Conservation (phyloP, 2,888 invertebrate genomes). For the Teleiodes luculella region DNA sequence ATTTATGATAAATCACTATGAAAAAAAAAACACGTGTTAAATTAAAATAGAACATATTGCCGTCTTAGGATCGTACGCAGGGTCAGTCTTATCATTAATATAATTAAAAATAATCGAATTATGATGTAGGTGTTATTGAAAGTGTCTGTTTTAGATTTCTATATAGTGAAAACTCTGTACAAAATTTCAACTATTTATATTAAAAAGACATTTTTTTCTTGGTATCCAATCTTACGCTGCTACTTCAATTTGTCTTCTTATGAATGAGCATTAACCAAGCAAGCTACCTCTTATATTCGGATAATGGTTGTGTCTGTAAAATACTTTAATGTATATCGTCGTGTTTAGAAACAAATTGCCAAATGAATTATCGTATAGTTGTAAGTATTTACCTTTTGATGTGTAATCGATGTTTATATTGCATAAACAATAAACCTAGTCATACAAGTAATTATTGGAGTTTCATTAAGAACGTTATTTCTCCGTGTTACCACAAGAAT, state of each 20-base stretch:
- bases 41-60: not conserved
- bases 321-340: constrained; percentile 28
- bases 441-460: constrained; percentile 39
- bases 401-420: constrained; percentile 61
- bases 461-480: no score
- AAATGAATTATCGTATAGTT: constrained; percentile 46
- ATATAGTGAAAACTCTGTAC: no score
- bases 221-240: no score
- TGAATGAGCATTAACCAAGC: no score
- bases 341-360: constrained; percentile 55
- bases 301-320: constrained; percentile 35
- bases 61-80: constrained; percentile 37
- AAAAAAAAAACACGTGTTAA: no score
- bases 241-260: no score
- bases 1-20: not conserved
- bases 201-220: no score
- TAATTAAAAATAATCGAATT: not conserved
- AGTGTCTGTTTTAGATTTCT: no score
- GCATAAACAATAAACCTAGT: constrained; percentile 61
- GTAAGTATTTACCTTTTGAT: constrained; percentile 48
- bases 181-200: no score
- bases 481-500: no score
- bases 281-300: constrained; percentile 24
- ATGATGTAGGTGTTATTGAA: not conserved
- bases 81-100: constrained; percentile 24